phyloP scores from a whole-genome alignment of 23 tunicate genomes.

The Diplosoma virens region DNA sequence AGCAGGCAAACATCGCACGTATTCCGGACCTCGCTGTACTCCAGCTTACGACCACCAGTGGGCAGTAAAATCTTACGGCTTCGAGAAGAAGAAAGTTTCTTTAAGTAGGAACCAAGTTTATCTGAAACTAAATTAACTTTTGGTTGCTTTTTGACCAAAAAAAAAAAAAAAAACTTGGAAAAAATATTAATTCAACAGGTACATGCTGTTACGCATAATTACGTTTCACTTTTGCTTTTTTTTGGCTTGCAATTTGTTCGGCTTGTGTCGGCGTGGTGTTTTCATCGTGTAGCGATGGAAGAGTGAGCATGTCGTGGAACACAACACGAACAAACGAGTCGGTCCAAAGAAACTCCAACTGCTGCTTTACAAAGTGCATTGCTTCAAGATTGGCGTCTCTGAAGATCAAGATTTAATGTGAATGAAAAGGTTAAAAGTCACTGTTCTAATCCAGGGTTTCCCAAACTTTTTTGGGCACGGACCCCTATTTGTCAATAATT shows the following conservation, averaged over 20 bases:
- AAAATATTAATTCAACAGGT: not conserved
- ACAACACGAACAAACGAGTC: slow-evolving; percentile 53
- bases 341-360: slow-evolving; percentile 70
- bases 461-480: too few species aligned
- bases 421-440: too few species aligned
- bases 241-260: slow-evolving; percentile 65
- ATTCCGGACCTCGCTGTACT: slow-evolving; percentile 84
- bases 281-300: slow-evolving; percentile 75
- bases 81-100: slow-evolving; percentile 56
- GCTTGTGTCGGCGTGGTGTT: slow-evolving; percentile 65
- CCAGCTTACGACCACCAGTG: slow-evolving; percentile 91
- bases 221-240: slow-evolving; percentile 57
- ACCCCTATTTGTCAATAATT: too few species aligned
- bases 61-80: slow-evolving; percentile 47
- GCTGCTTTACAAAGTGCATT: slow-evolving; percentile 63
- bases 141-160: too few species aligned
- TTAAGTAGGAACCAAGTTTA: slow-evolving; percentile 67
- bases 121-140: slow-evolving; percentile 59
- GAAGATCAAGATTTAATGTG: too few species aligned
- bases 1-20: slow-evolving; percentile 66
- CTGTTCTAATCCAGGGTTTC: too few species aligned
- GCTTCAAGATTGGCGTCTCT: slow-evolving; percentile 46
- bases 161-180: too few species aligned
- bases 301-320: slow-evolving; percentile 65
- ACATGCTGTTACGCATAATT: not conserved